Evolutionary conservation across 2,113 vertebrate genomes (phyloP).

Genomic region (Psettodes erumei): DNA sequence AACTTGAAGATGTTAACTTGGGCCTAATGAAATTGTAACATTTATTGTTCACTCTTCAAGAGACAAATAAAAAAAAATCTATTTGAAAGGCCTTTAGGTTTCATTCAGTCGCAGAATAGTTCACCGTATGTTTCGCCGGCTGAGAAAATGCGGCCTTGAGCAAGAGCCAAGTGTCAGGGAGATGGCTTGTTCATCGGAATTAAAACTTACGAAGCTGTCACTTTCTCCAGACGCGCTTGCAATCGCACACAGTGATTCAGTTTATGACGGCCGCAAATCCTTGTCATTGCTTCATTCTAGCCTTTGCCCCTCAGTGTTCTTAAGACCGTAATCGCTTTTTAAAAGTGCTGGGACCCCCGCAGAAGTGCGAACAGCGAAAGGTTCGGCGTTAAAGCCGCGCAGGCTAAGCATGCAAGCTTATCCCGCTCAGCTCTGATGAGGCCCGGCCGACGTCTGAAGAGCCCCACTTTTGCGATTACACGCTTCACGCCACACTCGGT

Average conservation of each 20-base stretch:
- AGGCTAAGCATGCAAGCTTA: constrained; percentile 43
- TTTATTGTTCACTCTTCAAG: no score
- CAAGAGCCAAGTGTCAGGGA: constrained; percentile 35
- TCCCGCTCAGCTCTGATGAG: constrained; percentile 38
- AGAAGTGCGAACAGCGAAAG: constrained; percentile 53
- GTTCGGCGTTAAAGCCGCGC: constrained; percentile 47
- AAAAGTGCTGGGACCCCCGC: constrained; percentile 55
- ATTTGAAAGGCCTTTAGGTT: constrained; percentile 5
- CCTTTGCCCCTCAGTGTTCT: constrained; percentile 59
- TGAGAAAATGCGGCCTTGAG: constrained; percentile 12
- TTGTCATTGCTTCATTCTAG: constrained; percentile 57
- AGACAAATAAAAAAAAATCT: neutral
- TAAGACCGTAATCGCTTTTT: constrained; percentile 62
- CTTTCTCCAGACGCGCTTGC: constrained; percentile 3
- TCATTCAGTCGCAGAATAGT: constrained; percentile 20
- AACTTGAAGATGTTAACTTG: no score
- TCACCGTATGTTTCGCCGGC: constrained; percentile 27
- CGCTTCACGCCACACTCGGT: constrained; percentile 22
- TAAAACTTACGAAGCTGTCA: constrained; percentile 2
- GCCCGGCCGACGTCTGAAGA: constrained; percentile 25
- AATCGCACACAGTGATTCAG: constrained; percentile 5
- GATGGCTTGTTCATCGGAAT: constrained; percentile 28
- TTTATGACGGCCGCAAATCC: constrained; percentile 47
- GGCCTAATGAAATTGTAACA: no score
- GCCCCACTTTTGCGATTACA: constrained; percentile 44